Base-by-base conservation (phyloP, 2,888 invertebrate species). In the Muscina levida region DNA sequence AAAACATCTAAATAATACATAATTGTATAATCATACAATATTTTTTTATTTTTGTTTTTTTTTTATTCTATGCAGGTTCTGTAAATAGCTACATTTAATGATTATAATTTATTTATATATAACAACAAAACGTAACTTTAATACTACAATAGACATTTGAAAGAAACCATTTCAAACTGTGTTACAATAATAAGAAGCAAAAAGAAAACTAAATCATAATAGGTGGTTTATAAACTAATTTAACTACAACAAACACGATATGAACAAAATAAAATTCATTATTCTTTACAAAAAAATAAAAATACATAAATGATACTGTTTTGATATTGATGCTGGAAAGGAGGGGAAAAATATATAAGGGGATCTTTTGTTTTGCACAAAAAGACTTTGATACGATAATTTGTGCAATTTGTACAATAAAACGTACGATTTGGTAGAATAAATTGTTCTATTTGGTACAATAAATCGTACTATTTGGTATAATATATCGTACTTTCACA, bases 141-240 rank as follows among this genome's bases (percentile, higher is more conserved):
- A 57, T 68, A 79, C 24, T 75, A 75, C n/a, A n/a, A n/a, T 80
- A 73, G 53, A 80, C 73, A 71, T 59, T 59, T 72, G 4, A 66
- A 79, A 62, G 59, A 51, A 65, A 68, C 57, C 77, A 74, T 74
- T 72, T 72, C 10, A 15, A 70, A 57, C 24, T 70, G 70, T 73
- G 65, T 80, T 76, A 68, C 73, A 77, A 65, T 44, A 62, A 51
- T 31, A 31, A 6, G 2, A 66, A 31, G 31, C 31, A 15, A 48
- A 72, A 56, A 26, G 22, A 24, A 57, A 57, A 31, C 31, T 59
- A 39, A 59, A 71, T 74, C 57, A 57, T 31, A 57, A 15, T 15
- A 39, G 66, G 67, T 66, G 46, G 22, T 77, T 77, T 71, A 46
- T 68, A 80, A 67, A 57, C 44, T 76, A 70, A 65, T 72, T n/a